Percentiles rank a stretch among this genome's conserved stretches.
Conservation (phyloP, 2,888 invertebrate genomes). For the Rhagophthalmus giganteus region DNA sequence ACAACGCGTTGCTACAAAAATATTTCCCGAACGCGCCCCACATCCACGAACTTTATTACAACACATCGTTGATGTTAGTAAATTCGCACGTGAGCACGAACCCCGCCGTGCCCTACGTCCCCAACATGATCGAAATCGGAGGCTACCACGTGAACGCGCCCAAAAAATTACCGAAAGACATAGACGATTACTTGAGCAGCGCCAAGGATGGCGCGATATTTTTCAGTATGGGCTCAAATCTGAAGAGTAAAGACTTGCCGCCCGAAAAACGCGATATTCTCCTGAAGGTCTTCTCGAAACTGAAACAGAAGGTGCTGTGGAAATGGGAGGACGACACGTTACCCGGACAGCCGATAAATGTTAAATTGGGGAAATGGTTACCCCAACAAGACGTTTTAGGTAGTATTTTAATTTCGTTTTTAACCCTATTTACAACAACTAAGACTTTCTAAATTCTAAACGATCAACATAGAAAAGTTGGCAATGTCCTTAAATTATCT, state of each 20-base stretch:
- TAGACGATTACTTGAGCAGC: conserved; percentile 58
- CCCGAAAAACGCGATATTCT: conserved; percentile 38
- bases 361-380: conserved; percentile 18
- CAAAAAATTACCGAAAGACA: conserved; percentile 36
- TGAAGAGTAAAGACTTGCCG: conserved; percentile 52
- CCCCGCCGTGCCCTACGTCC: conserved; percentile 56
- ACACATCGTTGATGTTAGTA: conserved; percentile 41
- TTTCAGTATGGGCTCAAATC: conserved; percentile 63
- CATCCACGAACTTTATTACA: conserved; percentile 39
- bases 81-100: conserved; percentile 58
- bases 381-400: conserved; percentile 23
- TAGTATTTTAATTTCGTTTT: conserved; percentile 7
- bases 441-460: too few species aligned
- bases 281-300: conserved; percentile 42
- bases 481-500: too few species aligned
- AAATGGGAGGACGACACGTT: conserved; percentile 43
- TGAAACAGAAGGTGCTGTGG: conserved; percentile 50
- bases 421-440: too few species aligned
- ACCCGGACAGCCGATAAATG: conserved; percentile 7
- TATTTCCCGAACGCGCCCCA: conserved; percentile 41
- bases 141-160: conserved; percentile 55
- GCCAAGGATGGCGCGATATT: conserved; percentile 60
- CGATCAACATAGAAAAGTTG: too few species aligned
- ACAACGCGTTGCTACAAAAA: conserved; percentile 40
- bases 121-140: conserved; percentile 61